Conservation (phyloP, 2,113 vertebrate species). For the Actenoides hombroni region DNA sequence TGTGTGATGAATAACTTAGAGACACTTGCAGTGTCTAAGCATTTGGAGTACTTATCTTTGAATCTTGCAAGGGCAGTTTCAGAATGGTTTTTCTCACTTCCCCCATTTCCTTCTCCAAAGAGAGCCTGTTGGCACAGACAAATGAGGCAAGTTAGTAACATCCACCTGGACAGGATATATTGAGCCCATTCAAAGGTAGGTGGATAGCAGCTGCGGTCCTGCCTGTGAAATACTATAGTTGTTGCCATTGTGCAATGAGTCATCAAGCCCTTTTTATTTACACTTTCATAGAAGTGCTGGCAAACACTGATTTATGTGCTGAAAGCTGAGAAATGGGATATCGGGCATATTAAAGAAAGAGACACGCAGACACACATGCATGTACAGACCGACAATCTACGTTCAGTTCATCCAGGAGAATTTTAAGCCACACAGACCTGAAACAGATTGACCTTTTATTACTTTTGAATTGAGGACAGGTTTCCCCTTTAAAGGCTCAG, state of each 20-base stretch:
- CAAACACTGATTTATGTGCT: conserved; percentile 58
- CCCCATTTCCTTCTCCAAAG: conserved; percentile 70
- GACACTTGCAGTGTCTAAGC: neutral
- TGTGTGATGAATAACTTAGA: neutral
- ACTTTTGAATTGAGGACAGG: conserved; percentile 63
- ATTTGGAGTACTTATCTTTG: neutral
- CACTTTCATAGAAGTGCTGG: conserved; percentile 48
- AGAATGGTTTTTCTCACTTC: neutral
- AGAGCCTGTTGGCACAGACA: conserved; percentile 68
- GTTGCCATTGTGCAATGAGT: conserved; percentile 62
- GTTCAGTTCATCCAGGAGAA: neutral
- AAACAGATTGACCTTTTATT: conserved; percentile 69
- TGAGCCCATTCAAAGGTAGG: conserved; percentile 85
- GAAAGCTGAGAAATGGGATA: conserved; percentile 41
- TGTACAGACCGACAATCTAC: neutral
- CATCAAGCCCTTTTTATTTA: conserved; percentile 70
- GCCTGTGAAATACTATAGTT: conserved; percentile 68
- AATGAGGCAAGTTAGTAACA: conserved; percentile 79
- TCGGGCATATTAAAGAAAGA: neutral
- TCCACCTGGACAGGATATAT: conserved; percentile 79
- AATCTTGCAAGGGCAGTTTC: neutral
- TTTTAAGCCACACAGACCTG: conserved; percentile 45
- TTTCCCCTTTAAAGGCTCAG: conserved; percentile 53
- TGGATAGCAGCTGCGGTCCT: conserved; percentile 80
- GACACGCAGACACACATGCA: neutral